Base-by-base conservation (phyloP, 2,888 invertebrate species). In the Dolomedes plantarius region DNA sequence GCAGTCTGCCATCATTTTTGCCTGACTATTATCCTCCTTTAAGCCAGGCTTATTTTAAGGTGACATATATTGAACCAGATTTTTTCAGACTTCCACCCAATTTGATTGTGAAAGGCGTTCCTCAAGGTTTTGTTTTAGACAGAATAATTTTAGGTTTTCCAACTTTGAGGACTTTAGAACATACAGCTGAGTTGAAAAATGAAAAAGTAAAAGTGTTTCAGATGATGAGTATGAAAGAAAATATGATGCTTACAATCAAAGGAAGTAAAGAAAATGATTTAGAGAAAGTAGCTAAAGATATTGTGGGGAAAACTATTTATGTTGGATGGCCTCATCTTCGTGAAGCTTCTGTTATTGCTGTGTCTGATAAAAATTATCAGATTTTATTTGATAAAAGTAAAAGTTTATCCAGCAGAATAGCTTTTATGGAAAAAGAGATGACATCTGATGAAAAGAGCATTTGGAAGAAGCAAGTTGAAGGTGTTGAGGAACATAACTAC, bases 321-420 rank as follows among this genome's bases (percentile, higher is more conserved):
- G 96, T 97, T 2, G 94, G 94, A 5, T 99, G 98, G 98, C 99
- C 99, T 0, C 97, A 98, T 92, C 93, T 99, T 76, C 93, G 94
- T n/a, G 95, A 96, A 91, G 96, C 96, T 11, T 91, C 90, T 90
- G 94, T 95, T 1, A 91, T 94, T 64, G 93, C 93, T 1, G 93
- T 96, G 19, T 94, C 94, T 0, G 93, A 94, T 89, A 92, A 92
- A 71, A 92, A 93, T 75, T 46, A 32, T 16, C 69, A 46, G 31
- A 79, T 69, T 71, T 28, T 65, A 7, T 76, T 9, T 39, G 76
- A 76, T 1, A 72, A 77, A 72, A 67, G 31, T 29, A 46, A 39
- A 9, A 65, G 27, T 27, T 23, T 27, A 28, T 11, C 46, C 23
- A 7, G 31, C 9, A n/a, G 16, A 16, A 23, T 62, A 27, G 36